phyloP scores from a whole-genome alignment of 2,797 vertebrate genomes.

The Hapalemur alaotrensis region DNA sequence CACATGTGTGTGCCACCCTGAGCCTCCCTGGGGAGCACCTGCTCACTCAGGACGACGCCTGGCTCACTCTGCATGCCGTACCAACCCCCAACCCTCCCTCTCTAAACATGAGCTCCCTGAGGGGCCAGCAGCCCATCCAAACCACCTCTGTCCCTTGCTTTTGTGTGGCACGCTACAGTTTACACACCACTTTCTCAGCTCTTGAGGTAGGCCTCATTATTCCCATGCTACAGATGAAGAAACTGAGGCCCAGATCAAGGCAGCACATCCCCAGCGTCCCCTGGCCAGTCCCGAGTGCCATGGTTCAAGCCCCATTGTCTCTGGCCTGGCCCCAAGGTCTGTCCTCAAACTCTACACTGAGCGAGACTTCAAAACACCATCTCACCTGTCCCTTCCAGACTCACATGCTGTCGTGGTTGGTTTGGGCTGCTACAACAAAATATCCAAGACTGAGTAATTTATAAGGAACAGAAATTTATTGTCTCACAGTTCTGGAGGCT shows the following conservation, averaged over 20 bases:
- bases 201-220: background rate
- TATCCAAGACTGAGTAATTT: too few species aligned
- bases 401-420: background rate
- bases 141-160: background rate
- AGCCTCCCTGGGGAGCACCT: background rate
- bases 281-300: fast-evolving
- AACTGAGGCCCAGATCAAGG: background rate
- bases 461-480: background rate
- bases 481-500: too few species aligned
- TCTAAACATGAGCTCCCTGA: background rate
- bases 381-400: background rate
- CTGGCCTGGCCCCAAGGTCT: background rate
- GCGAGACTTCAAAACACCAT: background rate
- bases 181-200: background rate
- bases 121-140: background rate
- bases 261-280: background rate
- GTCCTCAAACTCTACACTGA: background rate
- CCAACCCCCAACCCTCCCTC: background rate
- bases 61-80: too few species aligned
- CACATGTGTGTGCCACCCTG: background rate
- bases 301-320: background rate
- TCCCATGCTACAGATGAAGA: background rate
- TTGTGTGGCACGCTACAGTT: background rate
- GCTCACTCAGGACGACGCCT: background rate
- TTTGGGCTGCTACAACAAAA: background rate